Conservation (phyloP, 2,888 invertebrate species). For the Dasypolia templi region DNA sequence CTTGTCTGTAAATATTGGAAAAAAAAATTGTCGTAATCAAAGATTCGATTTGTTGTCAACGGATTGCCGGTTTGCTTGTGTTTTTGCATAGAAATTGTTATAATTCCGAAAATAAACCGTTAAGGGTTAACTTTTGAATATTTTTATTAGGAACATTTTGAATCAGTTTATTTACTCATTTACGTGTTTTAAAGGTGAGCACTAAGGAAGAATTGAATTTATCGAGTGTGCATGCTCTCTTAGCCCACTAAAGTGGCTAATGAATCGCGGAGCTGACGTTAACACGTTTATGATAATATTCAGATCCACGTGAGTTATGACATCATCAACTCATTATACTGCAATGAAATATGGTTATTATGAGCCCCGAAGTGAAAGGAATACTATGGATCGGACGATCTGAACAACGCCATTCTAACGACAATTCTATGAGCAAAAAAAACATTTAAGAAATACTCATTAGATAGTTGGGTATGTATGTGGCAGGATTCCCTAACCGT, state of each 20-base stretch:
- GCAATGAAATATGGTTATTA: constrained; percentile 28
- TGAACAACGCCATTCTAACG: background rate
- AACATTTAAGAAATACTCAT: background rate
- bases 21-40: too few species aligned
- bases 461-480: background rate
- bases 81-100: too few species aligned
- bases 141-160: too few species aligned
- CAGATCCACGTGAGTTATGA: constrained; percentile 55
- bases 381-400: background rate
- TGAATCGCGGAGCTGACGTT: constrained; percentile 61
- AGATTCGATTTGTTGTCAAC: too few species aligned
- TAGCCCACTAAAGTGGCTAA: constrained; percentile 52
- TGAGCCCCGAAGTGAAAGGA: background rate
- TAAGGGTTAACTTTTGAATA: too few species aligned
- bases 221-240: constrained; percentile 19
- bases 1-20: too few species aligned
- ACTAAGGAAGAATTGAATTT: too few species aligned
- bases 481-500: background rate
- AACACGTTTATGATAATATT: constrained; percentile 65
- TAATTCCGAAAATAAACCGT: too few species aligned
- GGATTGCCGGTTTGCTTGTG: too few species aligned
- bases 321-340: constrained; percentile 53
- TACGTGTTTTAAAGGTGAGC: too few species aligned
- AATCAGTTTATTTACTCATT: too few species aligned
- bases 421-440: background rate